These are phyloP conservation scores for Gastrophysa polygoni DNA, from an alignment of 2,888 invertebrate species.

Conservation along the genomic window DNA sequence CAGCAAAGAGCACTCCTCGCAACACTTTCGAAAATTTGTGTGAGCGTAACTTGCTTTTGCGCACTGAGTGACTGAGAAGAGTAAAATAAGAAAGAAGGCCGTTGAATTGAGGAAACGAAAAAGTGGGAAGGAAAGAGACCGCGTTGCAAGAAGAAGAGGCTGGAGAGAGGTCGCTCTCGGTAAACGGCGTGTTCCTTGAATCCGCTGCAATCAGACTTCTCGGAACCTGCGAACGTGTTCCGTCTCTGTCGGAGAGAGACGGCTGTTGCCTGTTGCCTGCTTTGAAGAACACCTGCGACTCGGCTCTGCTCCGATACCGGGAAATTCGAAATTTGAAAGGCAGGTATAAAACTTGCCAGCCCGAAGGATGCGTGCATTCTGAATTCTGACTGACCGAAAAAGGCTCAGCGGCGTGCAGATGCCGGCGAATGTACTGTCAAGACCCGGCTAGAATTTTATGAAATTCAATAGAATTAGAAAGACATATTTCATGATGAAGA, in stretches of 20 bases:
- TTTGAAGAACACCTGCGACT: conserved; percentile 38
- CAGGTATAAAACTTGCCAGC: conserved; percentile 30
- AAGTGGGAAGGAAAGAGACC: too few species aligned
- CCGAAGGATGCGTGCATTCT: conserved; percentile 10
- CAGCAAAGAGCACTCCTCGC: too few species aligned
- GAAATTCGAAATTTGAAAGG: conserved; percentile 36
- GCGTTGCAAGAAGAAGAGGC: too few species aligned
- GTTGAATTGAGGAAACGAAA: too few species aligned
- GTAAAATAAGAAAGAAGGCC: too few species aligned
- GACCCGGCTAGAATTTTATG: too few species aligned
- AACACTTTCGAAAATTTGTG: too few species aligned
- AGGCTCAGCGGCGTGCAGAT: not conserved
- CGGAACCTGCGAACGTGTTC: conserved; percentile 43
- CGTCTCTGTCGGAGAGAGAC: not conserved
- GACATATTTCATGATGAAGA: too few species aligned
- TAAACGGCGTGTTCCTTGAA: conserved; percentile 46
- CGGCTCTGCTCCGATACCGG: conserved; percentile 31
- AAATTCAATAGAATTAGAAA: too few species aligned
- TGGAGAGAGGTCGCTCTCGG: not conserved
- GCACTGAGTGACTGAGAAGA: too few species aligned
- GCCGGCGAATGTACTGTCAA: too few species aligned
- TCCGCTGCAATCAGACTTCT: conserved; percentile 53
- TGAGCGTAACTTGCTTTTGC: too few species aligned
- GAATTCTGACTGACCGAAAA: conserved; percentile 9
- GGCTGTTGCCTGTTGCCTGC: not conserved